phyloP scores from a whole-genome alignment of 2,797 vertebrate genomes.

The Crenuchus spilurus region DNA sequence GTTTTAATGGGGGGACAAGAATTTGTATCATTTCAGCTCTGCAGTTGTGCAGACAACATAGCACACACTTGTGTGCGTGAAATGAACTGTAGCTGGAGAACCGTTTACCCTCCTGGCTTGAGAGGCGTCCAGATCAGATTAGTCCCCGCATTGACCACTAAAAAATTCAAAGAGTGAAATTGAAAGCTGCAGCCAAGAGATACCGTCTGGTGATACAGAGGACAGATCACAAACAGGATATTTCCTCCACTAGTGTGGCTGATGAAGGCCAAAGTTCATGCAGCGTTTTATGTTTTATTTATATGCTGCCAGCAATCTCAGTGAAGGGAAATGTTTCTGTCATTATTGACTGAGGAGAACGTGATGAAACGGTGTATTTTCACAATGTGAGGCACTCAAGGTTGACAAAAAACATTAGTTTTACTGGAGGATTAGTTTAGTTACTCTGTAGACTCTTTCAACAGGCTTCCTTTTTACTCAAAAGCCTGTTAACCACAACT shows the following conservation, averaged over 20 bases:
- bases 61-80: conserved; percentile 71
- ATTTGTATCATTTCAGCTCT: conserved; percentile 68
- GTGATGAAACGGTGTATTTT: conserved; percentile 35
- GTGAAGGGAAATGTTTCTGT: conserved; percentile 31
- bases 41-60: conserved; percentile 66
- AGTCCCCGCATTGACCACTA: conserved; percentile 72
- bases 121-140: conserved; percentile 78
- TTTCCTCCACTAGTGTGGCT: conserved; percentile 66
- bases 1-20: conserved; percentile 72
- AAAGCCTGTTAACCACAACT: conserved; percentile 44
- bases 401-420: conserved; percentile 8
- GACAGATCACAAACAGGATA: conserved; percentile 58
- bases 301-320: conserved; percentile 48
- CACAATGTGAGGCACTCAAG: not conserved
- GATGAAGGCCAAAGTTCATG: conserved; percentile 56
- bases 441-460: conserved; percentile 20
- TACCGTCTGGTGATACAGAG: conserved; percentile 73
- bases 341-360: conserved; percentile 19
- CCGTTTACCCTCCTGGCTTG: conserved; percentile 70
- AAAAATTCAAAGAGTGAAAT: conserved; percentile 71
- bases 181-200: conserved; percentile 75
- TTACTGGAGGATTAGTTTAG: conserved; percentile 27
- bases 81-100: conserved; percentile 76
- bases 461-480: conserved; percentile 33
- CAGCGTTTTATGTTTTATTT: conserved; percentile 53